Evolutionary conservation across 2,113 vertebrate species (phyloP).

Genomic region (Progne subis): DNA sequence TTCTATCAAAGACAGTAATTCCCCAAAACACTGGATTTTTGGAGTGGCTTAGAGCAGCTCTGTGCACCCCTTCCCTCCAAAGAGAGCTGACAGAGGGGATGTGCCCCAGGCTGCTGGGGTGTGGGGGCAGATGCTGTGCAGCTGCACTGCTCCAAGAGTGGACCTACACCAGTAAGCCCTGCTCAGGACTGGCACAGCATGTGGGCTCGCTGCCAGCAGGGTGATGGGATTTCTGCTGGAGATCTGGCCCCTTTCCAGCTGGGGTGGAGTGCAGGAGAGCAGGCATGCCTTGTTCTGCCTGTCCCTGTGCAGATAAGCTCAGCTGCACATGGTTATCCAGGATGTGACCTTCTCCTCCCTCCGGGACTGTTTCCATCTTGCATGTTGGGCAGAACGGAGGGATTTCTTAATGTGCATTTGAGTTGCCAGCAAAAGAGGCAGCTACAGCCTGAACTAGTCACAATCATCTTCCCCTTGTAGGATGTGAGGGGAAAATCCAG

Average conservation of each 20-base stretch:
- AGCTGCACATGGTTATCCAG: neutral
- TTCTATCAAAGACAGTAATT: neutral
- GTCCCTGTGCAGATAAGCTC: neutral
- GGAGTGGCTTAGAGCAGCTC: fast-evolving
- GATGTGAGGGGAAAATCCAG: neutral
- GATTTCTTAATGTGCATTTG: fast-evolving
- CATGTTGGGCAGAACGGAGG: neutral
- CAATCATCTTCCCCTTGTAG: neutral
- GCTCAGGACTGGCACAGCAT: neutral
- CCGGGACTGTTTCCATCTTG: neutral
- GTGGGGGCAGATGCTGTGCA: fast-evolving
- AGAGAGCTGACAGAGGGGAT: neutral
- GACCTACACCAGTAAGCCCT: neutral
- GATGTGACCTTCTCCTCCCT: neutral
- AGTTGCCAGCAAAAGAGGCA: neutral
- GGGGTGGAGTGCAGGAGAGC: neutral
- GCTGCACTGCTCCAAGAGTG: neutral
- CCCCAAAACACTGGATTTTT: neutral
- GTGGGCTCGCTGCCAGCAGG: fast-evolving
- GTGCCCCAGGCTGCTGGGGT: fast-evolving
- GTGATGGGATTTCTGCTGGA: fast-evolving
- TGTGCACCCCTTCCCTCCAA: neutral
- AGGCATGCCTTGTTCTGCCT: neutral
- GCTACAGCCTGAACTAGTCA: neutral
- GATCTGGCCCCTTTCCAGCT: neutral